Evolutionary conservation across 2,888 invertebrate species (phyloP).

Genomic region (Drosophila merina): DNA sequence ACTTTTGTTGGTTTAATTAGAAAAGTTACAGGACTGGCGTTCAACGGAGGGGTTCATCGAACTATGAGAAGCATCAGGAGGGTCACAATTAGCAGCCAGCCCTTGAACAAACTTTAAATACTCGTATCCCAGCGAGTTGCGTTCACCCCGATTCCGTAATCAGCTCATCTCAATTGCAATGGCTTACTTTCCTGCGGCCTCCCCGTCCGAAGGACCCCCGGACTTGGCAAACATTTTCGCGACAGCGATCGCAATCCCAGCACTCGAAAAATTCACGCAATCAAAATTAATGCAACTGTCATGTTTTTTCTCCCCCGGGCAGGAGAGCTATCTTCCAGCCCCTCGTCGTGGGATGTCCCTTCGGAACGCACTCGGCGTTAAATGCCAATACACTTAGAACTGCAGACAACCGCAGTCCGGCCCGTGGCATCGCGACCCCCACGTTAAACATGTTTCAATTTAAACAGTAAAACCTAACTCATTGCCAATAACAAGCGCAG

Average conservation of each 20-base stretch:
- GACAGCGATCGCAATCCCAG: slow-evolving; percentile 53
- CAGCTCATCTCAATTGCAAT: slow-evolving; percentile 51
- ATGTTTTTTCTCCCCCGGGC: slow-evolving; percentile 59
- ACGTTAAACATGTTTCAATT: slow-evolving; percentile 59
- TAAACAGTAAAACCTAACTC: slow-evolving; percentile 80
- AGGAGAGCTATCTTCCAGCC: slow-evolving; percentile 8
- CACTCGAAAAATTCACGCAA: slow-evolving; percentile 76
- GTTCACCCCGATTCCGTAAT: slow-evolving; percentile 24
- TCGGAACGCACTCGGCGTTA: slow-evolving; percentile 76
- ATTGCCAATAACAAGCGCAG: slow-evolving; percentile 73
- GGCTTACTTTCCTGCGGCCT: slow-evolving; percentile 28
- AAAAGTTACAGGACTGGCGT: slow-evolving; percentile 57
- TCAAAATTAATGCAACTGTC: slow-evolving; percentile 80
- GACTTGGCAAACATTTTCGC: slow-evolving; percentile 45
- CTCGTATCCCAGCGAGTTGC: slow-evolving; percentile 12
- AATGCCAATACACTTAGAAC: slow-evolving; percentile 82
- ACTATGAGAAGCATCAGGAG: slow-evolving; percentile 19
- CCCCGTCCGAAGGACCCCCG: slow-evolving; percentile 4
- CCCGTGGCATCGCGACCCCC: not conserved
- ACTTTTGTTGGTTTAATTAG: slow-evolving; percentile 62
- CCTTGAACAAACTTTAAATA: slow-evolving; percentile 49
- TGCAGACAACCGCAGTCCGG: slow-evolving; percentile 59
- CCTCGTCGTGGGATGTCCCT: slow-evolving; percentile 38
- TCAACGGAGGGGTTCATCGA: slow-evolving; percentile 45
- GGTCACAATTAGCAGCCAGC: slow-evolving; percentile 28